These are phyloP conservation scores for Wiebesia pumilae DNA, from an alignment of 1,140 invertebrate genomes.

Conservation along the genomic window DNA sequence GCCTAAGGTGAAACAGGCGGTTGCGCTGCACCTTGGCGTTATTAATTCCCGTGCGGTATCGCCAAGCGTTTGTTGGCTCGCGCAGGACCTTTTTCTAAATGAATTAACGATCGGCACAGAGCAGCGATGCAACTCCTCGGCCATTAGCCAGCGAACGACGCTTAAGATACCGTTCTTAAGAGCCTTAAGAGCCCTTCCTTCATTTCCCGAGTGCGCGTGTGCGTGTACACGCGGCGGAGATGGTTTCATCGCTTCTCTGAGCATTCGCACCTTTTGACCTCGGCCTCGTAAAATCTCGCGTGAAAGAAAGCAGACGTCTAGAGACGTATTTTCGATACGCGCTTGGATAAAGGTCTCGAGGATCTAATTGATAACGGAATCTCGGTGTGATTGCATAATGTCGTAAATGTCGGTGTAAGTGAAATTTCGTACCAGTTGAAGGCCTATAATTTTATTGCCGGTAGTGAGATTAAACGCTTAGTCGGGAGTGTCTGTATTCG, in stretches of 20 bases:
- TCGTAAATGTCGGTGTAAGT: background rate
- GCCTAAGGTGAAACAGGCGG: background rate
- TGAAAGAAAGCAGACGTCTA: slow-evolving; percentile 57
- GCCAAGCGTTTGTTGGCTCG: background rate
- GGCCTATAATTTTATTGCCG: background rate
- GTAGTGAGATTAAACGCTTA: background rate
- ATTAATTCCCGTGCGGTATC: slow-evolving; percentile 3
- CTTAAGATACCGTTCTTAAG: slow-evolving; percentile 54
- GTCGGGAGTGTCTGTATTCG: background rate
- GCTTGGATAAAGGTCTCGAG: background rate
- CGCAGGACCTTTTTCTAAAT: slow-evolving; percentile 37
- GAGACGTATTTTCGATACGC: background rate
- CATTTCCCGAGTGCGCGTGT: slow-evolving; percentile 44
- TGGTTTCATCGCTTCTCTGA: slow-evolving; percentile 59
- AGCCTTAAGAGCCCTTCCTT: slow-evolving; percentile 56
- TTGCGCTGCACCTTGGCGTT: background rate
- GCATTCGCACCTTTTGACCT: slow-evolving; percentile 59
- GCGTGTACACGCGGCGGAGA: background rate
- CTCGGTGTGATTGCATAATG: background rate
- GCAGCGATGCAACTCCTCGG: slow-evolving; percentile 37
- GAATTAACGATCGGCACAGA: slow-evolving; percentile 58
- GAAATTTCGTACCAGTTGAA: background rate
- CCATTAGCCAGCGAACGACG: slow-evolving; percentile 56
- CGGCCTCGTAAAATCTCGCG: slow-evolving; percentile 53
- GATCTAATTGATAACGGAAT: slow-evolving; percentile 11